Conservation (phyloP, 2,888 invertebrate species). For the Hypercompe scribonia region DNA sequence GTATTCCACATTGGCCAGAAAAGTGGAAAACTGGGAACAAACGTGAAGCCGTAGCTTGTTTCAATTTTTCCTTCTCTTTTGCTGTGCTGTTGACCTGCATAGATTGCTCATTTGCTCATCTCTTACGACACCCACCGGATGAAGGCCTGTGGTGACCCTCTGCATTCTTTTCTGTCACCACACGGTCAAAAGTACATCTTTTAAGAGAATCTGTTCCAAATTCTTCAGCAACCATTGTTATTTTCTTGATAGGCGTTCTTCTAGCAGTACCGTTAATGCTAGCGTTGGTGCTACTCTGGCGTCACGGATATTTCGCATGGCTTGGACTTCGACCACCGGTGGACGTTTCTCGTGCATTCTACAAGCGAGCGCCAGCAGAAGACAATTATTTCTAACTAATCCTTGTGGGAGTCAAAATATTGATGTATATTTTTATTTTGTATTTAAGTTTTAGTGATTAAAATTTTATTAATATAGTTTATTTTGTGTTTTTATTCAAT, state of each 20-base stretch:
- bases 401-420: constrained; percentile 8
- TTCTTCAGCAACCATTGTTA: background rate
- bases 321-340: constrained; percentile 86
- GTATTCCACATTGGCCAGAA: too few species aligned
- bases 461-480: background rate
- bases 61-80: too few species aligned
- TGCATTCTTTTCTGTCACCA: too few species aligned
- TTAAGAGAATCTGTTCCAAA: background rate
- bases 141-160: too few species aligned
- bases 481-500: background rate
- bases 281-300: constrained; percentile 87
- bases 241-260: constrained; percentile 83
- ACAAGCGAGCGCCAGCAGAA: constrained; percentile 88
- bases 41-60: too few species aligned
- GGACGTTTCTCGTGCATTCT: constrained; percentile 89
- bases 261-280: constrained; percentile 90
- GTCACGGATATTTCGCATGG: constrained; percentile 88
- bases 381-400: constrained; percentile 74
- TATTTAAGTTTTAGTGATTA: constrained; percentile 16
- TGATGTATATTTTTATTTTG: constrained; percentile 4
- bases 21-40: too few species aligned
- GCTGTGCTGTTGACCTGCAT: too few species aligned
- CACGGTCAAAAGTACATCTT: too few species aligned
- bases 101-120: too few species aligned
- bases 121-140: too few species aligned